Conservation (phyloP, 2,113 vertebrate genomes). For the Phyllostomus hastatus region DNA sequence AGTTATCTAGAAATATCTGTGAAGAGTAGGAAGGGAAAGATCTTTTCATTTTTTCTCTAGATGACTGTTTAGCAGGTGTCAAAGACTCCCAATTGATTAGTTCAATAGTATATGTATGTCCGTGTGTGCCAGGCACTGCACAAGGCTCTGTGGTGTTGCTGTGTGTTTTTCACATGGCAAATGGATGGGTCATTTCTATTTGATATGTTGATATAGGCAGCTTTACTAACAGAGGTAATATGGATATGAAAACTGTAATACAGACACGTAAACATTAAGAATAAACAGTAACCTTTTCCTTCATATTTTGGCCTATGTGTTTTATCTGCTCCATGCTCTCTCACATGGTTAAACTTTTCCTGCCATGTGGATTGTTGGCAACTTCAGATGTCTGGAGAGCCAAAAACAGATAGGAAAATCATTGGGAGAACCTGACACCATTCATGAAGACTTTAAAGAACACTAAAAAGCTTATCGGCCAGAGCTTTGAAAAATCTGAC, state of each 20-base stretch:
- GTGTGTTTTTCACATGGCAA: neutral
- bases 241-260: neutral
- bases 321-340: neutral
- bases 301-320: neutral
- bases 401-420: slow-evolving; percentile 41
- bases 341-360: slow-evolving; percentile 38
- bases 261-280: neutral
- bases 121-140: neutral
- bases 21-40: neutral
- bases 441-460: slow-evolving; percentile 72
- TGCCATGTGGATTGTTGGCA: neutral
- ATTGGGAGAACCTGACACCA: slow-evolving; percentile 61
- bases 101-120: neutral
- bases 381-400: neutral
- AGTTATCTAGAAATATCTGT: neutral
- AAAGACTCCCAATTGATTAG: neutral
- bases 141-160: neutral
- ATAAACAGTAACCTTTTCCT: neutral
- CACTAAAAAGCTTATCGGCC: slow-evolving; percentile 49
- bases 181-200: neutral
- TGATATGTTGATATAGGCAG: neutral
- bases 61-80: neutral
- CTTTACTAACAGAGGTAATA: neutral
- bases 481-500: slow-evolving; percentile 72
- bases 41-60: neutral